Evolutionary conservation across 2,888 invertebrate species (phyloP).

Genomic region (Melieria picta): DNA sequence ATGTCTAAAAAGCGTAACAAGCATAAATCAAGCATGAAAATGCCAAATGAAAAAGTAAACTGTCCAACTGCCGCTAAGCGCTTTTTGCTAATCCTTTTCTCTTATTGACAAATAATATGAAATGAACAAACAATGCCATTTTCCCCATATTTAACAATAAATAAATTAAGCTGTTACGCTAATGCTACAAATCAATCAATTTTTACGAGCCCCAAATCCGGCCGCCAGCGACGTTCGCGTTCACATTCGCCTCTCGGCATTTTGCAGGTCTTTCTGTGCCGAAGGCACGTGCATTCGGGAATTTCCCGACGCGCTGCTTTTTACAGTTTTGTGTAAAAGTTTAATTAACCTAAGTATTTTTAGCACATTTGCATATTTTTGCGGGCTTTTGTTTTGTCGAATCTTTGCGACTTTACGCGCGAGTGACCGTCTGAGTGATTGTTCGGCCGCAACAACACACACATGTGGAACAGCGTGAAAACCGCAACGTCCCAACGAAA

Average conservation of each 20-base stretch:
- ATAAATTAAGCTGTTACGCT: not conserved
- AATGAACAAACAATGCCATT: not conserved
- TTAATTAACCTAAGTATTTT: not conserved
- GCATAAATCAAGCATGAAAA: no score
- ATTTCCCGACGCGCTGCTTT: not conserved
- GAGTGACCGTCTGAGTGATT: not conserved
- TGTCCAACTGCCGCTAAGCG: no score
- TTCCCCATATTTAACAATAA: not conserved
- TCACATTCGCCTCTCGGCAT: no score
- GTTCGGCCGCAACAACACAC: not conserved
- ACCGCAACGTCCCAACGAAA: not conserved
- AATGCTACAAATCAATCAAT: not conserved
- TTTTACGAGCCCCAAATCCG: not conserved
- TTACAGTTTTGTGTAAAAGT: not conserved
- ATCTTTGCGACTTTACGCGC: not conserved
- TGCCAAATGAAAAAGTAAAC: no score
- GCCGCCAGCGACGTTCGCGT: not conserved
- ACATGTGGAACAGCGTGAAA: not conserved
- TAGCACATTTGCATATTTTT: conserved; percentile 1
- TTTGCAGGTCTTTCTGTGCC: not conserved
- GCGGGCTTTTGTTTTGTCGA: not conserved
- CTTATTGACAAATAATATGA: not conserved
- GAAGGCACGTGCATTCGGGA: not conserved
- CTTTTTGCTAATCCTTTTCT: not conserved
- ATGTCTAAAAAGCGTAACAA: no score